A percentile compares a stretch with the other conserved stretches of the same genome.
Conservation (phyloP, 2,113 vertebrate genomes). For the Limnothrissa miodon region DNA sequence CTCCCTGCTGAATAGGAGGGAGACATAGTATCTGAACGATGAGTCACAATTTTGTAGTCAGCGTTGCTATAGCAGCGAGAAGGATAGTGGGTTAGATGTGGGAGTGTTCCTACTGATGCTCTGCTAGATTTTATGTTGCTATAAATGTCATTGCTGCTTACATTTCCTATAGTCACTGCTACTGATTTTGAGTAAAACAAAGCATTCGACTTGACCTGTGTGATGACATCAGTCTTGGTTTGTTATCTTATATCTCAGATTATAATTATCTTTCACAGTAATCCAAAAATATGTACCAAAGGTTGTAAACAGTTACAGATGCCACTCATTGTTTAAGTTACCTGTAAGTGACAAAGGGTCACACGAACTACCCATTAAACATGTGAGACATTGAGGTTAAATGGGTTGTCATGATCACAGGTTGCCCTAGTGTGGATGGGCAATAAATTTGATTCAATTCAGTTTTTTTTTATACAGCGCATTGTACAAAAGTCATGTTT, state of each 20-base stretch:
- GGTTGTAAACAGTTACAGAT: no score
- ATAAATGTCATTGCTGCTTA: slow-evolving; percentile 67
- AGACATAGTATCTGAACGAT: slow-evolving; percentile 71
- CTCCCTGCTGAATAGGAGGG: slow-evolving; percentile 53
- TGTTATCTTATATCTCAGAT: neutral
- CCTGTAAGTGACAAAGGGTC: no score
- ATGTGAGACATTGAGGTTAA: no score
- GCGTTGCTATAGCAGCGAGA: slow-evolving; percentile 77
- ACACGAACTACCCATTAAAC: no score
- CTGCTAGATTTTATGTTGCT: slow-evolving; percentile 79
- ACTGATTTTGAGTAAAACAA: slow-evolving; percentile 56
- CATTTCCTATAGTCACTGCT: slow-evolving; percentile 62
- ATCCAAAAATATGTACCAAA: no score
- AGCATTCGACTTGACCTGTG: slow-evolving; percentile 26
- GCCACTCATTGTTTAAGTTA: no score
- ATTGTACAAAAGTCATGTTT: no score
- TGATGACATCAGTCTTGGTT: neutral
- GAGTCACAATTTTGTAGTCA: slow-evolving; percentile 73
- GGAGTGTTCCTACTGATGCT: slow-evolving; percentile 75
- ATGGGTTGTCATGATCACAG: no score
- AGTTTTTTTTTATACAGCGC: no score
- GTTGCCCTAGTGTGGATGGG: no score
- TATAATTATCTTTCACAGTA: no score
- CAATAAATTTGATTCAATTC: no score
- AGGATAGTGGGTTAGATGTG: slow-evolving; percentile 75